These are phyloP conservation scores for Acanthosoma haemorrhoidale DNA, from an alignment of 2,888 invertebrate genomes.

Conservation along the genomic window DNA sequence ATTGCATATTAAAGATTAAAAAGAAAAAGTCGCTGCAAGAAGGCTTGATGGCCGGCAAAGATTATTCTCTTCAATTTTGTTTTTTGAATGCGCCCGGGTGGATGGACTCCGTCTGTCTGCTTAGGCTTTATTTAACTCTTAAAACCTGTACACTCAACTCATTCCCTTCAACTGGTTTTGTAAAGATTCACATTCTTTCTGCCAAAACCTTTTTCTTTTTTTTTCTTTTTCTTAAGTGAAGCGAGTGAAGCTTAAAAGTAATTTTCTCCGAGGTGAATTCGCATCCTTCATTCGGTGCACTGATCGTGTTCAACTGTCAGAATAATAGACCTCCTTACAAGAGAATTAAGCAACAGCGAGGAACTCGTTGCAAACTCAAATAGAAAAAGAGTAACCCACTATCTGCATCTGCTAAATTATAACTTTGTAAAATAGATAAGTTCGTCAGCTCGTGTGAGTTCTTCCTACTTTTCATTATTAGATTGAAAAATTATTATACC, in stretches of 20 bases:
- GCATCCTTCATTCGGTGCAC: not conserved
- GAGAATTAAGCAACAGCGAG: not conserved
- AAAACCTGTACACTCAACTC: slow-evolving; percentile 10
- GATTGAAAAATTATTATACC: too few relatives aligned
- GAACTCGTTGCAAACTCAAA: slow-evolving; percentile 6
- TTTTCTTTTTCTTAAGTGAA: not conserved
- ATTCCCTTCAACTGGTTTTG: slow-evolving; percentile 4
- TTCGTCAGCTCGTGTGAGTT: too few relatives aligned
- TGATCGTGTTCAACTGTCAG: not conserved
- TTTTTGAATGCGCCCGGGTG: not conserved
- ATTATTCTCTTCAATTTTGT: slow-evolving; percentile 18
- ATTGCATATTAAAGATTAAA: slow-evolving; percentile 13
- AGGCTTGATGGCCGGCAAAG: slow-evolving; percentile 4
- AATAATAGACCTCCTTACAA: not conserved
- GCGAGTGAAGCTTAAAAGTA: not conserved
- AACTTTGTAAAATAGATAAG: too few relatives aligned
- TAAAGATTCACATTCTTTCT: slow-evolving; percentile 1
- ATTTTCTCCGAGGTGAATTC: not conserved
- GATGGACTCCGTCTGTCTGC: not conserved
- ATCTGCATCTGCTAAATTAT: too few relatives aligned
- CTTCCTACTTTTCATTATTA: too few relatives aligned
- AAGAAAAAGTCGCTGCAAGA: not conserved
- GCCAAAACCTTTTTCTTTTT: not conserved
- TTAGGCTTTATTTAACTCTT: slow-evolving; percentile 6
- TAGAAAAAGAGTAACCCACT: too few relatives aligned